Evolutionary conservation across 2,113 vertebrate genomes (phyloP).

Genomic region (Taurulus bubalis): DNA sequence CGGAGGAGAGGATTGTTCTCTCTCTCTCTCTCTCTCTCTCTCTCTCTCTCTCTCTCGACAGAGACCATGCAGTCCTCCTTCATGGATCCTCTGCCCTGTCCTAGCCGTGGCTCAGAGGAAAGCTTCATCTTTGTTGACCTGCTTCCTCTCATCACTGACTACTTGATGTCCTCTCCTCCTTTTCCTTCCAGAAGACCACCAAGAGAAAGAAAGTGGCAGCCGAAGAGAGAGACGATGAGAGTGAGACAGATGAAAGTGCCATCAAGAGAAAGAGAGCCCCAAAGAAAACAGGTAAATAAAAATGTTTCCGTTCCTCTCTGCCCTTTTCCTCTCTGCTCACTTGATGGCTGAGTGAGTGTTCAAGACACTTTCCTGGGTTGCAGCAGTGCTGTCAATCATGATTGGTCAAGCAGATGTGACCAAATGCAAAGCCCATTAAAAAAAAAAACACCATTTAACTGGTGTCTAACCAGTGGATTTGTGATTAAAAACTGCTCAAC

Average conservation of each 20-base stretch:
- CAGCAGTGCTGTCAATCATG: background rate
- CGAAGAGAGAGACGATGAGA: conserved; percentile 16
- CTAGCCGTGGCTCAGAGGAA: too few relatives aligned
- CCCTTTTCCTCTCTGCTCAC: background rate
- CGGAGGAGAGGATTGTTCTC: conserved; percentile 66
- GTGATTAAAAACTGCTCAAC: too few relatives aligned
- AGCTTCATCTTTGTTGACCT: too few relatives aligned
- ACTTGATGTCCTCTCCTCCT: background rate
- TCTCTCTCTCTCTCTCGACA: background rate
- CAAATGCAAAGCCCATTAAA: too few relatives aligned
- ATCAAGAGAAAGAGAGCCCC: conserved; percentile 67
- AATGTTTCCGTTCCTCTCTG: background rate
- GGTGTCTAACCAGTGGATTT: too few relatives aligned
- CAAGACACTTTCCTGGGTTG: background rate
- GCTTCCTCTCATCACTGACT: too few relatives aligned
- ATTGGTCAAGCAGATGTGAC: too few relatives aligned
- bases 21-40: background rate
- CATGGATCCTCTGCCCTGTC: background rate
- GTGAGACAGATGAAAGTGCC: conserved; percentile 37
- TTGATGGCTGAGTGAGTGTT: background rate
- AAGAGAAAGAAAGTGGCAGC: conserved; percentile 70
- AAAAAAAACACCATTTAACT: too few relatives aligned
- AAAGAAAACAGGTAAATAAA: conserved; percentile 54
- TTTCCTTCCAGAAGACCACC: conserved; percentile 47
- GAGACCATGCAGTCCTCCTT: background rate